Evolutionary conservation across 30 jellyfish, hydroid and myxozoan genomes (phyloP).

Genomic region (Chironex yamaguchii): DNA sequence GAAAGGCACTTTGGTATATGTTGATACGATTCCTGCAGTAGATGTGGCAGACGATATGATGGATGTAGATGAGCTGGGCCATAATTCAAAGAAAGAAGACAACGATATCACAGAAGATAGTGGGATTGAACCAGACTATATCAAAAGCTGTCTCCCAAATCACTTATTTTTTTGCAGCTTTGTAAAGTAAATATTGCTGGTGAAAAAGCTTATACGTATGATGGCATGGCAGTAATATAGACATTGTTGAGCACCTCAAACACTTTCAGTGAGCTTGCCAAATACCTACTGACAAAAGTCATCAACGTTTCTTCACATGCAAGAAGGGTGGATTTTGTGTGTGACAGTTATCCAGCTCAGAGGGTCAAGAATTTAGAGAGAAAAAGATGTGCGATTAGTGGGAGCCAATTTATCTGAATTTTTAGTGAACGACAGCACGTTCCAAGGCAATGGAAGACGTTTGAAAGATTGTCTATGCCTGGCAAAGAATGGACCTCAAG

Average conservation of each 20-base stretch:
- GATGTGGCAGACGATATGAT: slow-evolving; percentile 50
- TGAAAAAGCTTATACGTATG: slow-evolving; percentile 39
- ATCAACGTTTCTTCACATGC: slow-evolving; percentile 29
- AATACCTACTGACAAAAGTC: slow-evolving; percentile 1
- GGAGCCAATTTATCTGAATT: slow-evolving; percentile 32
- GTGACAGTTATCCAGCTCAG: slow-evolving; percentile 64
- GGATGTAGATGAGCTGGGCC: slow-evolving; percentile 24
- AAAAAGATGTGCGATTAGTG: slow-evolving; percentile 60
- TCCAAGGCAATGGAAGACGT: slow-evolving; percentile 70
- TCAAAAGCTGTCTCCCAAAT: background rate
- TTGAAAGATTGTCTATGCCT: slow-evolving; percentile 29
- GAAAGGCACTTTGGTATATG: slow-evolving; percentile 54
- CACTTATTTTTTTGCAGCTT: slow-evolving; percentile 53
- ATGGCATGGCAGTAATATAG: slow-evolving; percentile 76
- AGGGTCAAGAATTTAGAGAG: slow-evolving; percentile 72
- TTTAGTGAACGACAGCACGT: slow-evolving; percentile 46
- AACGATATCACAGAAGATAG: background rate
- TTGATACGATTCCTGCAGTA: slow-evolving; percentile 37
- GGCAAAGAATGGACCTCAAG: slow-evolving; percentile 48
- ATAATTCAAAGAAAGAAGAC: slow-evolving; percentile 45
- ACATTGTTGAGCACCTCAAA: slow-evolving; percentile 20
- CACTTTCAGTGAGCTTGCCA: slow-evolving; percentile 57
- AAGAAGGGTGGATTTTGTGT: slow-evolving; percentile 66
- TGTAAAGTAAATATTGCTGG: background rate
- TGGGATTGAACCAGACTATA: slow-evolving; percentile 12